A percentile compares a stretch with the other conserved stretches of the same genome.
These are phyloP conservation scores for Mellivora capensis DNA, from an alignment of 2,113 vertebrate genomes.

Conservation along the genomic window DNA sequence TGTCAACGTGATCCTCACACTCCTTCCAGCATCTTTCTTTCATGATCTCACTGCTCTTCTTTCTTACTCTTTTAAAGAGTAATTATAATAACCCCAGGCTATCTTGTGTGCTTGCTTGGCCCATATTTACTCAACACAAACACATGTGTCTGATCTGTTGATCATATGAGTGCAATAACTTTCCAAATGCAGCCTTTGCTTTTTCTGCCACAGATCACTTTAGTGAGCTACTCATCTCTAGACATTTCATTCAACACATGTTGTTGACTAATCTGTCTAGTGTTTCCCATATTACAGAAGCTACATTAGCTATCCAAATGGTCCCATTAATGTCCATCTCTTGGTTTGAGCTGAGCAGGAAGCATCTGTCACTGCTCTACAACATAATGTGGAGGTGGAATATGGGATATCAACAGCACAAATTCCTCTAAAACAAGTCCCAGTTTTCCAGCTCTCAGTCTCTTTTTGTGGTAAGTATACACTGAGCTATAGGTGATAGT, in stretches of 20 bases:
- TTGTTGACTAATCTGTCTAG: neutral
- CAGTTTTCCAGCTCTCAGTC: neutral
- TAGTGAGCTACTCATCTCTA: neutral
- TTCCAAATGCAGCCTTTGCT: neutral
- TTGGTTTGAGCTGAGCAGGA: neutral
- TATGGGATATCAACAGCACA: neutral
- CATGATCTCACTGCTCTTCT: neutral
- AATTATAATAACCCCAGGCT: neutral
- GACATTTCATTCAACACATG: neutral
- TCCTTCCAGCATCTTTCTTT: neutral
- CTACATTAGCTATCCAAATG: neutral
- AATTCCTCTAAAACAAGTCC: neutral
- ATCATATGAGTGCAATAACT: neutral
- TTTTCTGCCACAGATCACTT: neutral
- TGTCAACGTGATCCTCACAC: neutral
- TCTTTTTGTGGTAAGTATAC: neutral
- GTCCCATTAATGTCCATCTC: neutral
- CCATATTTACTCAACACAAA: neutral
- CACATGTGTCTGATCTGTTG: neutral
- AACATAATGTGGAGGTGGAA: too few species aligned
- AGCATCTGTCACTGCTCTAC: neutral
- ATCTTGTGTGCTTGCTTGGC: neutral
- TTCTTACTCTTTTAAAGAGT: neutral
- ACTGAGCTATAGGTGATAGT: neutral
- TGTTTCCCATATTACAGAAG: neutral